phyloP scores from a whole-genome alignment of 1,140 invertebrate species.

The Notospermus geniculatus region DNA sequence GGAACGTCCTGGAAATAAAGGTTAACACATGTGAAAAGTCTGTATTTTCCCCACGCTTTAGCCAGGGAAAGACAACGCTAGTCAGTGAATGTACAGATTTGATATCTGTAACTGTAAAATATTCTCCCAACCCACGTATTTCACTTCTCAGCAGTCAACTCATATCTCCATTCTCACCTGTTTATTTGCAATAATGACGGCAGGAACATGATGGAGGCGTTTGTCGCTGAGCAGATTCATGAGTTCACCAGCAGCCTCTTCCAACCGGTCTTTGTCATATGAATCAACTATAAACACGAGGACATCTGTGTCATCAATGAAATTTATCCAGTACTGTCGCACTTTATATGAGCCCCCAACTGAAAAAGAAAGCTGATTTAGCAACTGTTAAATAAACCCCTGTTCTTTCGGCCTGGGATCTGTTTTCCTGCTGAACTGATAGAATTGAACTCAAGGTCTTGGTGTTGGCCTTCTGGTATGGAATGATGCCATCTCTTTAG shows the following conservation, averaged over 20 bases:
- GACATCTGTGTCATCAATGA: constrained; percentile 58
- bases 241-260: constrained; percentile 6
- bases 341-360: constrained; percentile 54
- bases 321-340: constrained; percentile 56
- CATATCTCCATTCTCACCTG: constrained; percentile 7
- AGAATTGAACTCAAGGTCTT: too few species aligned
- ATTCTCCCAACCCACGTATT: too few species aligned
- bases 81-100: too few species aligned
- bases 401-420: not conserved
- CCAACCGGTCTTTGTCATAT: constrained; percentile 3
- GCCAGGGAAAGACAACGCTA: too few species aligned
- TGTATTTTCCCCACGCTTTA: too few species aligned
- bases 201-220: constrained; percentile 13
- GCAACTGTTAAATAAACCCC: not conserved
- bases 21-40: too few species aligned
- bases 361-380: constrained; percentile 62
- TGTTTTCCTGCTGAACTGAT: too few species aligned
- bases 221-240: constrained; percentile 12
- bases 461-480: too few species aligned
- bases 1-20: too few species aligned
- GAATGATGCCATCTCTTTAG: too few species aligned
- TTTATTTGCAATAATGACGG: constrained; percentile 19
- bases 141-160: too few species aligned
- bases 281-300: constrained; percentile 59
- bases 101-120: too few species aligned